These are phyloP conservation scores for Odontothrips loti DNA, from an alignment of 2,888 invertebrate genomes.

Conservation along the genomic window DNA sequence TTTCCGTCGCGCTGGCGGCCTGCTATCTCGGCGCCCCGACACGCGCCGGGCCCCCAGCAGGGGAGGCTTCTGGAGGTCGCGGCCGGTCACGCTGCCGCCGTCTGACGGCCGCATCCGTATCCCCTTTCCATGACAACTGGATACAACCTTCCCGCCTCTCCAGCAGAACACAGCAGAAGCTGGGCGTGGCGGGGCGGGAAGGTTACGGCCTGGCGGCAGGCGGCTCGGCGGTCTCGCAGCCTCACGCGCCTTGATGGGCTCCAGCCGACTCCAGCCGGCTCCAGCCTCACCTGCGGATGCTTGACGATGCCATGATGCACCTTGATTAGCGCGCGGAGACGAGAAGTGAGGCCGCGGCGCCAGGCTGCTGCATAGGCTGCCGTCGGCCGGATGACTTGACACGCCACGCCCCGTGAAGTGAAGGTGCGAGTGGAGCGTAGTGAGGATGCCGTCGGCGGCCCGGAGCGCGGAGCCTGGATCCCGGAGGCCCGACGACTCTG, in stretches of 20 bases:
- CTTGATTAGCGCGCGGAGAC: not conserved
- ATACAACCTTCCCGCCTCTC: too few species aligned
- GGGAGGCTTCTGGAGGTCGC: not conserved
- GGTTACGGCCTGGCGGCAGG: too few species aligned
- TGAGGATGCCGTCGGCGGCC: too few species aligned
- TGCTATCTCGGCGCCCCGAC: not conserved
- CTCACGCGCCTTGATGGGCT: conserved; percentile 5
- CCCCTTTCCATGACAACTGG: too few species aligned
- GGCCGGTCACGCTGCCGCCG: too few species aligned
- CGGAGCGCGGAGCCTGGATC: too few species aligned
- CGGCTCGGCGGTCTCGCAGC: not conserved
- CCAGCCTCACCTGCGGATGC: not conserved
- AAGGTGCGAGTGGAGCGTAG: too few species aligned
- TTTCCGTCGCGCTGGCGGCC: not conserved
- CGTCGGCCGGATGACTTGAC: too few species aligned
- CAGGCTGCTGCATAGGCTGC: not conserved
- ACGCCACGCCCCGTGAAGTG: too few species aligned
- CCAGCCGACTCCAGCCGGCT: not conserved
- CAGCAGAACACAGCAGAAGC: too few species aligned
- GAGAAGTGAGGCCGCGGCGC: not conserved
- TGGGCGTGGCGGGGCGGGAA: too few species aligned
- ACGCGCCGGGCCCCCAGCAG: not conserved
- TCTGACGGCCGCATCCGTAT: too few species aligned
- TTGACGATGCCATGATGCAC: not conserved
- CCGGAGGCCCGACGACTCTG: not conserved